Conservation (phyloP, 2,797 vertebrate genomes). For the Calcarius lapponicus region DNA sequence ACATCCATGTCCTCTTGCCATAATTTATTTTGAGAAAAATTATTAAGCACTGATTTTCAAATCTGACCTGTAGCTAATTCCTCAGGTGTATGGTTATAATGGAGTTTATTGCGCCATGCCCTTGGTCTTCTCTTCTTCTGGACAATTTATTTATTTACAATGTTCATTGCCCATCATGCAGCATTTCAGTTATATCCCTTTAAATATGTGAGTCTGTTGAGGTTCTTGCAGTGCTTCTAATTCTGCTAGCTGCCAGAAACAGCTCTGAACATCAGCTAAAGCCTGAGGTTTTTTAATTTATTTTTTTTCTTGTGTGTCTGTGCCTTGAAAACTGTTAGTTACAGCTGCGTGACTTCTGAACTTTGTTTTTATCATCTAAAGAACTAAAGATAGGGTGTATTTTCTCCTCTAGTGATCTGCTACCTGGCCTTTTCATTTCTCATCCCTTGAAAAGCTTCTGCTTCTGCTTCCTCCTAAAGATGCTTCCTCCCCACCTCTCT, state of each 20-base stretch:
- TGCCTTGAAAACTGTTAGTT: conserved; percentile 12
- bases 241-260: not conserved
- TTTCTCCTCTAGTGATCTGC: conserved; percentile 44
- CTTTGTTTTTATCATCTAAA: not conserved
- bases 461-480: not conserved
- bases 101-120: not conserved
- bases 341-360: not conserved
- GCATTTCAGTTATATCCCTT: not conserved
- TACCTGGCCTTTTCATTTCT: not conserved
- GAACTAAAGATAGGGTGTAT: not conserved
- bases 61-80: not conserved
- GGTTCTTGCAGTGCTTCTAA: not conserved
- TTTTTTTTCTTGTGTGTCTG: not conserved
- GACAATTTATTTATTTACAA: not conserved
- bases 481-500: not conserved
- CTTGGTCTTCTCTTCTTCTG: not conserved
- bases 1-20: not conserved
- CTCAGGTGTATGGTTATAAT: not conserved
- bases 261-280: not conserved
- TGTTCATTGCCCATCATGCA: not conserved
- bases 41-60: not conserved
- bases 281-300: not conserved
- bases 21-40: not conserved
- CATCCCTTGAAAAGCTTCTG: not conserved
- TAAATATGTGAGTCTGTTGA: not conserved